Percentiles rank a stretch among this genome's conserved stretches.
These are phyloP conservation scores for Rotaria macrura DNA, from an alignment of 2,888 invertebrate genomes.

Conservation along the genomic window DNA sequence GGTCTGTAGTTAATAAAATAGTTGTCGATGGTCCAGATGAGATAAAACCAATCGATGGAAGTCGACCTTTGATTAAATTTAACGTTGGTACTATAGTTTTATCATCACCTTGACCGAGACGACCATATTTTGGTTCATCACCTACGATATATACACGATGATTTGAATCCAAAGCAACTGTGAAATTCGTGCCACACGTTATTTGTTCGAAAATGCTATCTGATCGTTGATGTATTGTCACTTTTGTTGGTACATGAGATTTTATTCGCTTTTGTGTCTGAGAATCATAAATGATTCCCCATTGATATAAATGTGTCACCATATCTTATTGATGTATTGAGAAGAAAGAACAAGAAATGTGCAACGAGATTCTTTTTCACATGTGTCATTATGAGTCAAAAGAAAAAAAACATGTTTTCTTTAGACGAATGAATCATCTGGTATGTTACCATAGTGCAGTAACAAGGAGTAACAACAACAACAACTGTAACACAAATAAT, in stretches of 20 bases:
- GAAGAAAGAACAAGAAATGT: no score
- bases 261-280: neutral
- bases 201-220: neutral
- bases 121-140: constrained; percentile 17
- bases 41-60: neutral
- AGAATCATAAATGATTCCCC: neutral
- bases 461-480: no score
- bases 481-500: no score
- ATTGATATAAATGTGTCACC: neutral
- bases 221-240: neutral
- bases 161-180: neutral
- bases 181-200: neutral
- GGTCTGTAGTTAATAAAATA: neutral
- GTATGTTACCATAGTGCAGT: no score
- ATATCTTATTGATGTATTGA: no score
- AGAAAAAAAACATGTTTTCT: no score
- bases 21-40: neutral
- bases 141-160: neutral
- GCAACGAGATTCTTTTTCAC: no score
- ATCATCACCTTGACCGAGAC: constrained; percentile 11
- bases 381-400: no score
- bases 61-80: neutral
- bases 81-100: neutral
- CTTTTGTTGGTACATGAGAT: neutral
- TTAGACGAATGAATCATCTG: no score